These are phyloP conservation scores for Pseudomyrmex sp. DNA, from an alignment of 1,140 invertebrate genomes.

Conservation along the genomic window DNA sequence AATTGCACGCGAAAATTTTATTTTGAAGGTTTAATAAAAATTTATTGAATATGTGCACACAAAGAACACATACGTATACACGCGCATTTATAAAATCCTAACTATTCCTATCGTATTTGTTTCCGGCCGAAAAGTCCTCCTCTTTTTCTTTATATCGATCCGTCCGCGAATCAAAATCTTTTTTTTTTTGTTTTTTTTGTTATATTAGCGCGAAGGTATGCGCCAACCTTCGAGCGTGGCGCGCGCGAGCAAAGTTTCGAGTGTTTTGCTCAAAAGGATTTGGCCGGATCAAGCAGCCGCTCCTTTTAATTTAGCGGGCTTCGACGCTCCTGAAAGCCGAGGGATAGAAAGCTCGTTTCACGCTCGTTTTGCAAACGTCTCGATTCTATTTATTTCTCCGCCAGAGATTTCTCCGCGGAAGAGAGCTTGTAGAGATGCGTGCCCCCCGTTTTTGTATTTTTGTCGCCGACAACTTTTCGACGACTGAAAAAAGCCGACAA, in stretches of 20 bases:
- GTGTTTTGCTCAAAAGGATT: slow-evolving; percentile 74
- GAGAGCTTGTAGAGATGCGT: slow-evolving; percentile 27
- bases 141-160: slow-evolving; percentile 43
- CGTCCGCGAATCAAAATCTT: slow-evolving; percentile 48
- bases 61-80: too few relatives aligned
- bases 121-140: neutral
- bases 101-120: neutral
- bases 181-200: slow-evolving; percentile 42
- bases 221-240: slow-evolving; percentile 58
- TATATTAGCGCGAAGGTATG: slow-evolving; percentile 52
- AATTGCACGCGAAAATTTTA: slow-evolving; percentile 9
- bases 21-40: neutral
- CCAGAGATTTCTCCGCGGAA: slow-evolving; percentile 26
- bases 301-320: slow-evolving; percentile 68
- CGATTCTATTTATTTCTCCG: slow-evolving; percentile 57
- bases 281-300: slow-evolving; percentile 64
- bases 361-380: slow-evolving; percentile 43
- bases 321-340: slow-evolving; percentile 64
- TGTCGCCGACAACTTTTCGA: slow-evolving; percentile 31
- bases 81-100: neutral
- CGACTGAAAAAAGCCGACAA: neutral
- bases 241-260: slow-evolving; percentile 66
- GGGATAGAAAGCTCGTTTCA: slow-evolving; percentile 56
- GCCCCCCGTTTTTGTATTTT: slow-evolving; percentile 12
- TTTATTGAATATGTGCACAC: neutral